These are phyloP conservation scores for Lichenostomus cassidix DNA, from an alignment of 2,113 vertebrate genomes.

Conservation along the genomic window DNA sequence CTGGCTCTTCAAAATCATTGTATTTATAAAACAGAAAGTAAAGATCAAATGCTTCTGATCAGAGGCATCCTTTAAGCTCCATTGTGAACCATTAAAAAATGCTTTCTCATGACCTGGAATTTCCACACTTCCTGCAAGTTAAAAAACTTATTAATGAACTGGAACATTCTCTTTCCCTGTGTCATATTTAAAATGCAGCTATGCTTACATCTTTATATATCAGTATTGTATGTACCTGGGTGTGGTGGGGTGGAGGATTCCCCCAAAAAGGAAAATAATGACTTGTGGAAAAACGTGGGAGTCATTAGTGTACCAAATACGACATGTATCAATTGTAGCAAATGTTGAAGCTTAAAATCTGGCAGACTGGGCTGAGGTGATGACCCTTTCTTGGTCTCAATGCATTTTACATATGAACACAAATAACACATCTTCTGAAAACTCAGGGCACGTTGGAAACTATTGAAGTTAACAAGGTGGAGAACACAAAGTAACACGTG, in stretches of 20 bases:
- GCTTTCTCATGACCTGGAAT: neutral
- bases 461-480: neutral
- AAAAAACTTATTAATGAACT: neutral
- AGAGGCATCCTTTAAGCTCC: neutral
- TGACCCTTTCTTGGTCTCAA: neutral
- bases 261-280: neutral
- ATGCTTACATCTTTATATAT: neutral
- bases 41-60: neutral
- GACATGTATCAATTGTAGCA: neutral
- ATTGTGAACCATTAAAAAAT: neutral
- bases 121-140: neutral
- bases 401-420: neutral
- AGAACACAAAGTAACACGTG: neutral
- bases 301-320: neutral
- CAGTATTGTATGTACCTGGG: neutral
- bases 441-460: fast-evolving
- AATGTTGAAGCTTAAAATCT: neutral
- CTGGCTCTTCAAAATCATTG: neutral
- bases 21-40: neutral
- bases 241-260: neutral
- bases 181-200: neutral
- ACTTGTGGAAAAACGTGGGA: neutral
- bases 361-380: neutral
- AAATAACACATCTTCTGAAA: neutral
- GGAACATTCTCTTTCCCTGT: neutral